Conservation (phyloP, 2,113 vertebrate genomes). For the Craseonycteris thonglongyai region DNA sequence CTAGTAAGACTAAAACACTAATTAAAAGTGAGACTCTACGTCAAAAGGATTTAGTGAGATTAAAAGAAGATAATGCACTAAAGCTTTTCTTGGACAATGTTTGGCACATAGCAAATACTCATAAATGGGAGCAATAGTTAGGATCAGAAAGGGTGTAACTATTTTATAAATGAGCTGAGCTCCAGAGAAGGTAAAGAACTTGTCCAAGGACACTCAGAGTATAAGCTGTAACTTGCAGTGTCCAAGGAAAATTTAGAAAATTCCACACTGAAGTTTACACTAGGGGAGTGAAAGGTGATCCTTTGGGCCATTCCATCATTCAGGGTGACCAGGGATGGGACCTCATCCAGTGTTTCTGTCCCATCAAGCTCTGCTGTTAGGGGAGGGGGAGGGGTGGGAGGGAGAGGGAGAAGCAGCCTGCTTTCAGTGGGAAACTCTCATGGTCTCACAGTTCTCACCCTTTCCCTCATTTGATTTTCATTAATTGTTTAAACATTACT, state of each 20-base stretch:
- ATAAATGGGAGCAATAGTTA: background rate
- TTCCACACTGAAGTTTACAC: background rate
- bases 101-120: background rate
- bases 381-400: background rate
- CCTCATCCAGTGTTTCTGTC: background rate
- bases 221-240: background rate
- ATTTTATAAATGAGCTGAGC: background rate
- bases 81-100: background rate
- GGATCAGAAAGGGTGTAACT: background rate
- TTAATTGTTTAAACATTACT: background rate
- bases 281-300: background rate
- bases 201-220: background rate
- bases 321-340: background rate
- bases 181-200: background rate
- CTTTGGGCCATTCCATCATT: background rate
- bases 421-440: background rate
- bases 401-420: background rate
- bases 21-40: slow-evolving; percentile 16
- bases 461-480: background rate
- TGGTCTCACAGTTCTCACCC: background rate
- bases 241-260: background rate
- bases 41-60: slow-evolving; percentile 22
- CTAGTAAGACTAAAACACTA: slow-evolving; percentile 24
- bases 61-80: background rate
- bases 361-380: background rate